Conservation (phyloP, 1,140 invertebrate genomes). For the Drosophila quadrilineata region DNA sequence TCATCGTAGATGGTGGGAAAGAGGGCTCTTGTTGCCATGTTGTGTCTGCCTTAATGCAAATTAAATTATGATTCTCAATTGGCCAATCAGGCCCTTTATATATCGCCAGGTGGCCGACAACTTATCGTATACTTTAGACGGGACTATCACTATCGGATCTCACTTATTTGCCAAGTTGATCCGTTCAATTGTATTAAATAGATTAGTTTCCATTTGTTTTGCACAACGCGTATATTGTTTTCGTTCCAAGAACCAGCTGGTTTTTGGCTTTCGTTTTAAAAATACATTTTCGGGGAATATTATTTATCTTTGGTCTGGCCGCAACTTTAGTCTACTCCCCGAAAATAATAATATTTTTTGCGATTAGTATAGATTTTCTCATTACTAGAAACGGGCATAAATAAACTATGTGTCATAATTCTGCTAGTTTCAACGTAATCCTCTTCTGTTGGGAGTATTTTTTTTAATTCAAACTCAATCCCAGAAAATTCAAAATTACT, state of each 20-base stretch:
- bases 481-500: constrained; percentile 25
- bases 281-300: neutral
- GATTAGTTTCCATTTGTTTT: neutral
- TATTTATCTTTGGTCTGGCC: no score
- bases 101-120: constrained; percentile 8
- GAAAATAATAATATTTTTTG: neutral
- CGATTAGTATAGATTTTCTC: neutral
- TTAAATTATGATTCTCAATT: constrained; percentile 15
- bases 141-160: neutral
- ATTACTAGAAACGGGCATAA: no score
- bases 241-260: neutral
- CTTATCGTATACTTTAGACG: neutral
- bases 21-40: constrained; percentile 51
- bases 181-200: neutral
- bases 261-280: neutral
- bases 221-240: neutral
- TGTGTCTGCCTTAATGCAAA: constrained; percentile 18
- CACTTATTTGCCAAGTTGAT: neutral
- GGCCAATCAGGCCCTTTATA: constrained; percentile 34
- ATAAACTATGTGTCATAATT: no score
- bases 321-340: neutral
- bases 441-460: no score
- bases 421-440: no score
- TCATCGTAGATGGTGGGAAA: constrained; percentile 49
- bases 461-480: constrained; percentile 3